Evolutionary conservation across 2,797 vertebrate genomes (phyloP), one percentile per base, ranked within the genome.

Genomic region (Cuculus canorus): DNA sequence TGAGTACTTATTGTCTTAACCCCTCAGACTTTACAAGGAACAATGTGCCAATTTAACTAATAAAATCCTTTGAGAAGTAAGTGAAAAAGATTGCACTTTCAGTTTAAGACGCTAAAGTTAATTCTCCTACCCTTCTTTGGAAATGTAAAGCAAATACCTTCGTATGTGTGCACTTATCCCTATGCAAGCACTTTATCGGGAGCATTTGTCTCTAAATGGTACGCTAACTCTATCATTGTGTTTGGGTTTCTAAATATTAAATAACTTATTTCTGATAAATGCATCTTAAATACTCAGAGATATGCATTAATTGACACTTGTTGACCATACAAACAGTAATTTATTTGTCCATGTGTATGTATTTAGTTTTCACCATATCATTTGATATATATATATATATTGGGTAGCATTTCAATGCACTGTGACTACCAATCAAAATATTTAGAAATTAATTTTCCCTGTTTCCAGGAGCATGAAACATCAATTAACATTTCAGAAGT

Each of bases 351-450:
- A 10, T 53, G 1, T 18, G 13, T 24, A 19, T 63, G 3, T 8
- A 9, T 41, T 48, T 41, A 8, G 59, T 72, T 70, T 73, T 91
- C 47, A 54, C 3, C 6, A 0, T 41, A 25, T 41, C 71, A 48
- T 45, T 75, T 63, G 19, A 13, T 16, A 23, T 10, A 54, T 43
- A n/a, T n/a, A n/a, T n/a, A 25, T 28, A n/a, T 15, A 19, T 73
- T 50, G 1, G 1, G 2, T 17, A 43, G 1, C 2, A 48, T n/a
- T 60, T 83, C 39, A 88, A 4, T 57, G 28, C 2, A 53, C 3
- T 23, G 35, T 14, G 3, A 2, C 3, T 77, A 57, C 14, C 24
- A 15, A 61, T 33, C 24, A 64, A 65, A 73, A 54, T 25, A 3
- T 23, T 43, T 72, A 72, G 13, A 76, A 60, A 43, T 5, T 43